Evolutionary conservation across 1,140 invertebrate species (phyloP), one percentile per base, ranked within the genome.

Genomic region (Apis laboriosa): DNA sequence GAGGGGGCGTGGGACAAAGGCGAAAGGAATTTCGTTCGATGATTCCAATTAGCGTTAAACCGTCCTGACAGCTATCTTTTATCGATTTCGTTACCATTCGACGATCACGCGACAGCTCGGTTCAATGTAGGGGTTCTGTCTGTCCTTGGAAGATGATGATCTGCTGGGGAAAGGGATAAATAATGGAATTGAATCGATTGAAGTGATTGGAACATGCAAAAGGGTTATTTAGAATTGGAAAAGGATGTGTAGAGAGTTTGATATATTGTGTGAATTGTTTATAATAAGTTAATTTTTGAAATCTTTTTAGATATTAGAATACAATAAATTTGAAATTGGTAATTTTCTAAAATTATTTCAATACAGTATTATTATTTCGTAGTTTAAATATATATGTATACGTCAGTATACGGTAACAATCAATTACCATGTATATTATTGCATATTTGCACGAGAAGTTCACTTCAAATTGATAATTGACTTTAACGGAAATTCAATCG

Each of bases 1-100:
- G 49, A 34, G 77, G 34, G 5, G 34, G 34, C 61, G 49, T 28
- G n/a, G 15, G 34, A 19, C n/a, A 9, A 17, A 80, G 24, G 34
- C n/a, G 15, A 13, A 0, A 34, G 74, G 80, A 82, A 77, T 82
- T 77, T 74, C 34, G 21, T 75, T 51, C 8, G 24, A 74, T 24
- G 24, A 77, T 68, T 70, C 49, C n/a, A 75, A 76, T 82, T 70
- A 76, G 56, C 61, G 21, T 77, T n/a, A 7, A 51, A 21, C 4
- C 21, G 13, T 49, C n/a, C 64, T n/a, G 43, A 49, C 2, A 11
- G 24, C 13, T 60, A 49, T 49, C 43, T 61, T 58, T 60, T 8
- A 43, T 58, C 55, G 34, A n/a, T 43, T 21, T 19, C 19, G 19
- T 43, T 43, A 7, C 12, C 1, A n/a, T 19, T 8, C 9, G 12